Evolutionary conservation across 2,888 invertebrate genomes (phyloP).

Genomic region (Trilocha varians): DNA sequence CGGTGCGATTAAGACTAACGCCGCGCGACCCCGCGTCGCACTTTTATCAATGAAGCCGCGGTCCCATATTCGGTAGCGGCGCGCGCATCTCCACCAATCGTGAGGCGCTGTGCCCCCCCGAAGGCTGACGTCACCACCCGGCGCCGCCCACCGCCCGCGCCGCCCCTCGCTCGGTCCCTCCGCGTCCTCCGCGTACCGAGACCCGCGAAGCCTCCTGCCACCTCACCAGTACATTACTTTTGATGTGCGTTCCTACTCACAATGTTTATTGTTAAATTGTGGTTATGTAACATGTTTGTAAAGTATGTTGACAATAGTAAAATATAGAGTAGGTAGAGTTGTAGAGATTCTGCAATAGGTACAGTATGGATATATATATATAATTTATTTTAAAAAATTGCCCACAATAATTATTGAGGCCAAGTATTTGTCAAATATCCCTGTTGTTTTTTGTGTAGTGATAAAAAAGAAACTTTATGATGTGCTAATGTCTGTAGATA

Average conservation of each 20-base stretch:
- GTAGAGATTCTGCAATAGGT: too few species aligned
- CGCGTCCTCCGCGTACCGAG: constrained; percentile 2
- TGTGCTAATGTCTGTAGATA: too few species aligned
- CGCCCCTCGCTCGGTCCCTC: constrained; percentile 32
- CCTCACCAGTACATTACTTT: constrained; percentile 1
- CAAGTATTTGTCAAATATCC: too few species aligned
- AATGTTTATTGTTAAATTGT: not conserved
- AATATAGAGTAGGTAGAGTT: too few species aligned
- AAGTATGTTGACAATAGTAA: too few species aligned
- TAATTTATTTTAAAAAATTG: too few species aligned
- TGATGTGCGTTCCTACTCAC: not conserved
- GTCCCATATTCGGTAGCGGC: constrained; percentile 89
- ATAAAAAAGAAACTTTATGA: too few species aligned
- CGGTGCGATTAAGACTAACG: constrained; percentile 73
- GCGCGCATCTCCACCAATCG: constrained; percentile 69
- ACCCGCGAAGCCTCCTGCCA: constrained; percentile 29
- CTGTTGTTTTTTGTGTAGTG: too few species aligned
- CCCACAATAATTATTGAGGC: too few species aligned
- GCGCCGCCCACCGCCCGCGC: constrained; percentile 65
- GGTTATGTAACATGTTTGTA: too few species aligned
- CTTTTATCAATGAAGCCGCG: constrained; percentile 89
- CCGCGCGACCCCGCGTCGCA: constrained; percentile 79
- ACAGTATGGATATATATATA: too few species aligned
- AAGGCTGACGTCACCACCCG: constrained; percentile 62
- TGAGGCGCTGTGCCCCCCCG: constrained; percentile 50